phyloP scores from a whole-genome alignment of 2,797 vertebrate genomes.

The Molossus molossus region DNA sequence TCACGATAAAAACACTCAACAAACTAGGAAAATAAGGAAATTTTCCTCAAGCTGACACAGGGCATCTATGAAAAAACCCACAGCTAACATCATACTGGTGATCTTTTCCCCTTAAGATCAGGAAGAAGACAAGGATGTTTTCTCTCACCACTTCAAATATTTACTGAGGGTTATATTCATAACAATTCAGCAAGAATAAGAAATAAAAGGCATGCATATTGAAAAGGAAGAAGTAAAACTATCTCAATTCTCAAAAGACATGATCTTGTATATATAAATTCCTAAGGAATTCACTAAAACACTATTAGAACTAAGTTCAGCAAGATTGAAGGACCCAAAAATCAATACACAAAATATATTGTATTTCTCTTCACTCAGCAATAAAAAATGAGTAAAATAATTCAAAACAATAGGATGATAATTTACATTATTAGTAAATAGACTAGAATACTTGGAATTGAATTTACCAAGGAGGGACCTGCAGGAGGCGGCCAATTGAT shows the following conservation, averaged over 20 bases:
- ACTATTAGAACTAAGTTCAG: constrained; percentile 11
- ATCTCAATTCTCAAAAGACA: constrained; percentile 1
- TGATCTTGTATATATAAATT: constrained; percentile 10
- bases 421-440: constrained; percentile 12
- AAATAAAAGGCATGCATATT: not conserved
- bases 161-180: not conserved
- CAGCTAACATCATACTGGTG: not conserved
- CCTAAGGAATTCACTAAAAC: not conserved
- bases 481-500: too few species aligned
- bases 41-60: not conserved
- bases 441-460: not conserved
- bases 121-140: not conserved
- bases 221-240: constrained; percentile 30
- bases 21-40: not conserved
- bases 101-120: not conserved
- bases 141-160: not conserved
- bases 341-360: not conserved
- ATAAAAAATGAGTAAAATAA: not conserved
- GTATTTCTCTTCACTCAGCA: not conserved
- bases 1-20: not conserved
- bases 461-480: not conserved
- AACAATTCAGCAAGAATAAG: not conserved
- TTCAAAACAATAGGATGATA: not conserved
- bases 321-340: not conserved
- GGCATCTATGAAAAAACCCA: not conserved